Conservation (phyloP, 2,888 invertebrate genomes). For the Ormyrus nitidulus region DNA sequence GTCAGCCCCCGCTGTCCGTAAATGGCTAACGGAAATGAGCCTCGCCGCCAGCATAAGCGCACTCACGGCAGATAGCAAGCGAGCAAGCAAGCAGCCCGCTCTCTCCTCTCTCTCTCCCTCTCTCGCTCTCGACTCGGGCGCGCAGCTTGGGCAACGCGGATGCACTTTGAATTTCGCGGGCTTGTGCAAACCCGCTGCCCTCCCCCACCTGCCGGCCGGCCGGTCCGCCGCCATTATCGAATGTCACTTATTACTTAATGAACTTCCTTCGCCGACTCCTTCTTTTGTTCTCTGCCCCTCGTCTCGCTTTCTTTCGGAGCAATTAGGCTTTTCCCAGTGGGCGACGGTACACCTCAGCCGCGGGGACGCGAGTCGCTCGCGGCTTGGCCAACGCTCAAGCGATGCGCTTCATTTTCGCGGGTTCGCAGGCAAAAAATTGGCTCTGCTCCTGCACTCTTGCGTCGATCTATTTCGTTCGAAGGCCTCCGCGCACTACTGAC, state of each 20-base stretch:
- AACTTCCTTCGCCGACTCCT: conserved; percentile 33
- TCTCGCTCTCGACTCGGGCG: too few species aligned
- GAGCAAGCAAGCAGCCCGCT: background rate
- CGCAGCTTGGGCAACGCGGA: conserved; percentile 1
- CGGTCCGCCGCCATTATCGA: conserved; percentile 38
- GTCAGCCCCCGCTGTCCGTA: conserved; percentile 72
- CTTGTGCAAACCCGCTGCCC: conserved; percentile 31
- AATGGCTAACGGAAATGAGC: conserved; percentile 72
- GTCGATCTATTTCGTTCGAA: conserved; percentile 44
- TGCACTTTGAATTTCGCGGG: conserved; percentile 50
- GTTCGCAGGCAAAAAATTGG: conserved; percentile 46
- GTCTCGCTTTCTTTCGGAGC: background rate
- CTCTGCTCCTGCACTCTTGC: background rate
- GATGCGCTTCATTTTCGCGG: conserved; percentile 60
- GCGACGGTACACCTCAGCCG: background rate
- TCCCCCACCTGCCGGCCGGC: background rate
- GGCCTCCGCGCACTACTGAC: conserved; percentile 14
- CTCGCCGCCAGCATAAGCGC: conserved; percentile 31
- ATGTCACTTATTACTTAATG: conserved; percentile 50
- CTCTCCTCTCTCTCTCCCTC: too few species aligned
- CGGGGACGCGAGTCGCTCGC: too few species aligned
- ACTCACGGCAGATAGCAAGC: conserved; percentile 12
- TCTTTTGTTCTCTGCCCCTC: background rate
- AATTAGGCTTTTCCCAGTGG: background rate
- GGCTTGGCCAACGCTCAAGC: conserved; percentile 51